Conservation (phyloP, 2,888 invertebrate genomes). For the Acleris sparsana region DNA sequence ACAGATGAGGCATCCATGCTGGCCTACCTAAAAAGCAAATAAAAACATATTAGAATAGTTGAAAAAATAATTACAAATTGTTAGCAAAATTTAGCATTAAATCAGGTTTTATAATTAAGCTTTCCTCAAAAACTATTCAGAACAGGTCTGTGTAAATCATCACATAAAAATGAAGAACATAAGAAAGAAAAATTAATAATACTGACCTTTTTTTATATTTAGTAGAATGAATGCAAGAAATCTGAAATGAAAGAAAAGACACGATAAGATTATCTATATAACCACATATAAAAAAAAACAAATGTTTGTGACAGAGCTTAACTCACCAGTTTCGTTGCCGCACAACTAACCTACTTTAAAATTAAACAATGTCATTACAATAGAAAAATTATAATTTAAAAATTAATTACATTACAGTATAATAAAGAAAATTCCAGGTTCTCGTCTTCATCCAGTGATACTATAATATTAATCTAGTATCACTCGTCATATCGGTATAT, state of each 20-base stretch:
- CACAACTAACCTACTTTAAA: constrained; percentile 39
- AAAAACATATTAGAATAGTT: background rate
- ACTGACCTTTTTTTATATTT: constrained; percentile 20
- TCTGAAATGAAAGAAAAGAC: constrained; percentile 10
- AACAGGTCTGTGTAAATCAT: constrained; percentile 65
- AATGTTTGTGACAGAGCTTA: constrained; percentile 9
- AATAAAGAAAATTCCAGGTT: constrained; percentile 60
- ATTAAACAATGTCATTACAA: constrained; percentile 69
- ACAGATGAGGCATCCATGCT: no score
- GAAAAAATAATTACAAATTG: background rate
- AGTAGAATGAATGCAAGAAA: no score
- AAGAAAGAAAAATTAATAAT: background rate
- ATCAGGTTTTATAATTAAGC: constrained; percentile 27
- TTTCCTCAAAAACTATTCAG: constrained; percentile 61
- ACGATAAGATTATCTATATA: background rate
- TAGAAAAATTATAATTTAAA: constrained; percentile 84
- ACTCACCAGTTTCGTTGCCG: constrained; percentile 49
- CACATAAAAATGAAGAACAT: constrained; percentile 11
- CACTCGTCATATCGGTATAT: constrained; percentile 53
- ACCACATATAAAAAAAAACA: background rate
- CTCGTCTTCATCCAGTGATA: constrained; percentile 49
- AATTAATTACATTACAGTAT: constrained; percentile 77
- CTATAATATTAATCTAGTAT: constrained; percentile 51
- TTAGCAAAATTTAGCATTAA: background rate
- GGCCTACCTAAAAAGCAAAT: background rate